Percentiles rank a stretch among this genome's conserved stretches.
These are phyloP conservation scores for Sprattus sprattus DNA, from an alignment of 2,113 vertebrate species.

Conservation along the genomic window DNA sequence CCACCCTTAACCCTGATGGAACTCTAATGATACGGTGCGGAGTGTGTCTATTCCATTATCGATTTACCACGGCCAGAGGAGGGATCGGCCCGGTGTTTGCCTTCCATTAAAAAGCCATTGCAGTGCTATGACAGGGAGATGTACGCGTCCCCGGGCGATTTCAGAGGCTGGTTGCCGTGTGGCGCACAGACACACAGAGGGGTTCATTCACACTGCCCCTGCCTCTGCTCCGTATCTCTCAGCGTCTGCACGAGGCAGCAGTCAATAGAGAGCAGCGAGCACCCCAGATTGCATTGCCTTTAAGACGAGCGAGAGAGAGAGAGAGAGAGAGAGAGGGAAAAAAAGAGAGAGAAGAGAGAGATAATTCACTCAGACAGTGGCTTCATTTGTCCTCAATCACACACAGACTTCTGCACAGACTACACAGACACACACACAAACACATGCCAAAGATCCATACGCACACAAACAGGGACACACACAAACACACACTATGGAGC, in stretches of 20 bases:
- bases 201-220: no score
- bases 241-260: no score
- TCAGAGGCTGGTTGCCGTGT: no score
- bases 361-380: neutral
- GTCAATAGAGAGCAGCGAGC: no score
- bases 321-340: no score
- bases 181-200: no score
- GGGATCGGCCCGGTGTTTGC: neutral
- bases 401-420: neutral
- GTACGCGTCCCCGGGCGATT: neutral
- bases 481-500: constrained; percentile 18
- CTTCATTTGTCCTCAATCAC: neutral
- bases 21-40: neutral
- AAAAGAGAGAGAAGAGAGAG: no score
- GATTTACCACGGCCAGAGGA: neutral
- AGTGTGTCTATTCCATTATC: neutral
- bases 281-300: no score
- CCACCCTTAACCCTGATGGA: neutral
- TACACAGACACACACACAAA: neutral
- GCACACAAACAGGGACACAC: constrained; percentile 35
- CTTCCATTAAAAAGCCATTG: constrained; percentile 5
- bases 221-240: no score
- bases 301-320: no score
- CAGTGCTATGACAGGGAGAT: neutral
- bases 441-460: neutral